These are phyloP conservation scores for Oreonectes daqikongensis DNA, from an alignment of 2,797 vertebrate genomes.

Conservation along the genomic window DNA sequence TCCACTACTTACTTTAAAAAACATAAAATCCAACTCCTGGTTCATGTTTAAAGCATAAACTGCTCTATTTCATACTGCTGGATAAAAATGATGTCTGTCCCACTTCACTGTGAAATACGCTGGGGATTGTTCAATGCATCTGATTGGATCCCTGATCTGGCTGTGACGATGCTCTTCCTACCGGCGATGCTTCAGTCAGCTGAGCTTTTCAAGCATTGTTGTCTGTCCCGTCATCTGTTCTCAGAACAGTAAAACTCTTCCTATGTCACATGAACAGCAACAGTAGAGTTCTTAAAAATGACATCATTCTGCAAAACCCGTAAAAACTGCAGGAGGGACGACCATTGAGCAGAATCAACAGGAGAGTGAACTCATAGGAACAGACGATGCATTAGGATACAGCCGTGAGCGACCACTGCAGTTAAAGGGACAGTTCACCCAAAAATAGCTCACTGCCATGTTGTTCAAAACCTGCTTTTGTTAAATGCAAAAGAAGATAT, in stretches of 20 bases:
- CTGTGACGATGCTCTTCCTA: constrained; percentile 54
- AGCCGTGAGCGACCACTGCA: background rate
- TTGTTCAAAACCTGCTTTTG: no score
- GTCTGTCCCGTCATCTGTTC: constrained; percentile 45
- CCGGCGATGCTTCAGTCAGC: background rate
- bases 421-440: background rate
- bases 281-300: constrained; percentile 24
- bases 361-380: background rate
- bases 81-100: background rate
- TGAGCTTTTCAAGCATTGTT: constrained; percentile 43
- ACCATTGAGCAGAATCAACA: background rate
- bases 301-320: background rate
- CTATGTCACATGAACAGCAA: constrained; percentile 72
- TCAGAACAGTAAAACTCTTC: constrained; percentile 35
- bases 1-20: constrained; percentile 81
- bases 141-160: constrained; percentile 48
- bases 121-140: constrained; percentile 54
- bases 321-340: background rate
- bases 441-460: no score
- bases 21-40: constrained; percentile 83
- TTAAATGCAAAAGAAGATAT: no score
- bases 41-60: constrained; percentile 69
- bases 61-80: constrained; percentile 67
- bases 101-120: constrained; percentile 43
- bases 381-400: background rate